These are phyloP conservation scores for Dexiosoma caninum DNA, from an alignment of 2,888 invertebrate species.

Conservation along the genomic window DNA sequence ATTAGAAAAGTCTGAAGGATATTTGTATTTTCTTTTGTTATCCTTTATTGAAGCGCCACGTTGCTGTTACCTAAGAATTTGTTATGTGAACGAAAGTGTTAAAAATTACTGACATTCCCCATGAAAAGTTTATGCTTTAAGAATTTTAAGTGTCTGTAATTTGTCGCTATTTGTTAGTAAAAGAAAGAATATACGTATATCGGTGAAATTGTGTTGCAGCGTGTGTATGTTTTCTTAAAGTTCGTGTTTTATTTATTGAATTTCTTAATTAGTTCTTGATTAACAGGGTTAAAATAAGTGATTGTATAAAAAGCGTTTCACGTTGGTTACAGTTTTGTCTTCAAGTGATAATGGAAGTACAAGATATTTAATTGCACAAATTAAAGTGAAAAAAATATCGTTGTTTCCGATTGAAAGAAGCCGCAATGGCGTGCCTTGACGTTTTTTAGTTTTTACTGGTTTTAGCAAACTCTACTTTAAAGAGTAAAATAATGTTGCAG, in stretches of 20 bases:
- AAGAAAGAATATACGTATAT: conserved; percentile 23
- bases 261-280: conserved; percentile 57
- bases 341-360: conserved; percentile 29
- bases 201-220: neutral
- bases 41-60: neutral
- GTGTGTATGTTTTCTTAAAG: neutral
- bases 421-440: no score
- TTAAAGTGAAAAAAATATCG: conserved; percentile 27
- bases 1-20: conserved; percentile 1
- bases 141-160: conserved; percentile 60
- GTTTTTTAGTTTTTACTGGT: no score
- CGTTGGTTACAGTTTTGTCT: neutral
- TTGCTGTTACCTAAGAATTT: conserved; percentile 23
- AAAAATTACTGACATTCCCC: conserved; percentile 47
- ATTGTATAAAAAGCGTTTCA: conserved; percentile 45
- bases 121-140: conserved; percentile 48
- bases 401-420: no score
- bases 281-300: conserved; percentile 29
- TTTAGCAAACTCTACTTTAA: no score
- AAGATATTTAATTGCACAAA: conserved; percentile 11
- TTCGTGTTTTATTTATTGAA: conserved; percentile 23
- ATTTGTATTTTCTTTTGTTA: neutral
- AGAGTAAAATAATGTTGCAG: no score
- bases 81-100: conserved; percentile 21
- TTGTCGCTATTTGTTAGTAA: conserved; percentile 51